Evolutionary conservation across 2,797 vertebrate species (phyloP), one percentile per base, ranked within the genome.

Genomic region (Poecilia picta): DNA sequence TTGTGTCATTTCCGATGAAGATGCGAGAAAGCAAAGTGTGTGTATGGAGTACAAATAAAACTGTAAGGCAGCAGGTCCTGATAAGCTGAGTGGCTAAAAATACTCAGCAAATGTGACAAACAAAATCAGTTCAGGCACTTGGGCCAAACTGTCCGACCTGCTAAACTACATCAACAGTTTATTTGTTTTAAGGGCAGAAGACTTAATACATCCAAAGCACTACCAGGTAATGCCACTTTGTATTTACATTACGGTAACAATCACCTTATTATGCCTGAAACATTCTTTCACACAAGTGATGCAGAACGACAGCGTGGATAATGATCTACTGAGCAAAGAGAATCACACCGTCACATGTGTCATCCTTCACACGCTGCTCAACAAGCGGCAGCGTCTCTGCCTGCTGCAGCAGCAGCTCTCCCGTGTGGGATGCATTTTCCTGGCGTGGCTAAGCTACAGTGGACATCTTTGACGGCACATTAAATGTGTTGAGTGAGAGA

Each of bases 401-500:
- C 5, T 8, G 41, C 41, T 41, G 41, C 41, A 41, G 4, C 74
- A 46, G 79, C 51, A 33, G 25, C 81, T 73, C 73, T 87, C 57
- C 85, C 33, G 15, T 75, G 81, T 72, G 57, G 45, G 47, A 81
- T 75, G 64, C 28, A 28, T 89, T 75, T 87, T 74, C 62, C 66
- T 78, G 74, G 62, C 47, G 62, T 28, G 39, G 76, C 66, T 75
- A 79, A 75, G 84, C 76, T 79, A 71, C 79, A 76, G 74, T 79
- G 77, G 79, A 81, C 55, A 16, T 68, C 74, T 81, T 72, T 84
- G 81, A 89, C 5, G 33, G 73, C 62, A 79, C 47, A 33, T 79
- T 89, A 82, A 88, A 89, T 80, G 78, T 75, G 78, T 72, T 81
- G 87, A 88, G 71, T 59, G 76, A 84, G 80, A 68, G 79, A 85